These are phyloP conservation scores for Frieseomelitta varia DNA, from an alignment of 1,140 invertebrate genomes.

Conservation along the genomic window DNA sequence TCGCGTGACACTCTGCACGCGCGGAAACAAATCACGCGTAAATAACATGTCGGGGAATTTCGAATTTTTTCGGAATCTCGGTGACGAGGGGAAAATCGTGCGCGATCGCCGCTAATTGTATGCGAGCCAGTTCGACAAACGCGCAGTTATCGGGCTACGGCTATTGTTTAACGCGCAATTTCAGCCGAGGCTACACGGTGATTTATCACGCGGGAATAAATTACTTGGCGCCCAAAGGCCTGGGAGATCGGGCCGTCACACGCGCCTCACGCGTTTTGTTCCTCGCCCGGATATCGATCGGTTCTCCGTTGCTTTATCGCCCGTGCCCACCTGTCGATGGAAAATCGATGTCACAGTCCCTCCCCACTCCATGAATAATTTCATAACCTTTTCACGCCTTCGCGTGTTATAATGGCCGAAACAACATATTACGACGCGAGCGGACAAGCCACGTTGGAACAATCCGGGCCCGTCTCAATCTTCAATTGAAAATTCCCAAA, in stretches of 20 bases:
- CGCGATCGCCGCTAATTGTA: slow-evolving; percentile 59
- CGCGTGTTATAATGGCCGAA: slow-evolving; percentile 24
- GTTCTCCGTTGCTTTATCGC: slow-evolving; percentile 56
- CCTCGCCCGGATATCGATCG: slow-evolving; percentile 48
- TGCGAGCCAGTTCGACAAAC: slow-evolving; percentile 49
- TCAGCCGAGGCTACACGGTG: slow-evolving; percentile 53
- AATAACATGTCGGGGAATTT: too few relatives aligned
- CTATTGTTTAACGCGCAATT: slow-evolving; percentile 68
- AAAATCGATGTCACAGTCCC: slow-evolving; percentile 48
- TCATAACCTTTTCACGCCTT: slow-evolving; percentile 45
- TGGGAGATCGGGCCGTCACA: slow-evolving; percentile 49
- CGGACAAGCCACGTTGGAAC: not conserved
- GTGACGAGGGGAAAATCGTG: slow-evolving; percentile 1
- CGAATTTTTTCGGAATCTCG: too few relatives aligned
- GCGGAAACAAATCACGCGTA: too few relatives aligned
- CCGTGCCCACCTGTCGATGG: slow-evolving; percentile 53
- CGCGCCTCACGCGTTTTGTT: slow-evolving; percentile 56
- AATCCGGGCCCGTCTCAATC: not conserved
- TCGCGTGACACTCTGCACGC: too few relatives aligned
- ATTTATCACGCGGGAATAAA: slow-evolving; percentile 69
- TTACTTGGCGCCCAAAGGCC: slow-evolving; percentile 62
- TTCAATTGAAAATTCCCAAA: not conserved
- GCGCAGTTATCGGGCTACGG: slow-evolving; percentile 54
- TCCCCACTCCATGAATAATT: slow-evolving; percentile 19
- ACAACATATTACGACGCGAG: slow-evolving; percentile 29